Base-by-base conservation (phyloP, 2,888 invertebrate genomes). In the Ceramica pisi region DNA sequence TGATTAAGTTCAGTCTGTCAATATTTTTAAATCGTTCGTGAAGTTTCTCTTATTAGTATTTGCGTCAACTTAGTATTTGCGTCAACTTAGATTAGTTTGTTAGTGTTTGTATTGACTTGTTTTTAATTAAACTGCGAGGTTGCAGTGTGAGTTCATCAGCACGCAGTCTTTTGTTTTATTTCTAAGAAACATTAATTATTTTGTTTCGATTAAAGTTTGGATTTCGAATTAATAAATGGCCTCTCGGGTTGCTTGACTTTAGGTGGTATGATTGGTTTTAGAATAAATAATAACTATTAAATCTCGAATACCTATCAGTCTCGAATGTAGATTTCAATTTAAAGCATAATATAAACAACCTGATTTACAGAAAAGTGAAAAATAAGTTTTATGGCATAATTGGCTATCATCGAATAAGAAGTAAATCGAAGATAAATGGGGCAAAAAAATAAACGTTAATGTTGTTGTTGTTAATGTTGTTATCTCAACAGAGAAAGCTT, bases 81-180 rank as follows among this genome's bases (percentile, higher is more conserved):
- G 53, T 55, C 51, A 72, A 82, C 62, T 68, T 64, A 53, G 64
- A 81, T 77, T 64, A 81, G 77, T 81, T 59, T 63, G 48, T 35
- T 7, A 12, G 41, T n/a, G 31, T 66, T 75, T 68, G 31, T 62
- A 46, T 75, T 62, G 56, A 59, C 64, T 55, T 53, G 35, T 60
- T 77, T 81, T 64, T 76, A 71, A 71, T 81, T 81, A 81, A 81
- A 76, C 6, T 48, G 35, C 9, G 41, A 70, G 48, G 53, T 59
- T 23, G n/a, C 14, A 6, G 16, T 38, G 12, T 12, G 44, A 59
- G 44, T 70, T 46, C 16, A 19, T 26, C 38, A 57, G 21, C 35
- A 56, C 56, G 56, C 35, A 57, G 38, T 56, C 35, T 38, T 68
- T 48, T 48, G 51, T 51, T 44, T 44, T 14, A 26, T 56, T 41